A percentile compares a stretch with the other conserved stretches of the same genome.
phyloP scores from a whole-genome alignment of 92 coral and sea anemone species.

The Zoanthus gigantus region DNA sequence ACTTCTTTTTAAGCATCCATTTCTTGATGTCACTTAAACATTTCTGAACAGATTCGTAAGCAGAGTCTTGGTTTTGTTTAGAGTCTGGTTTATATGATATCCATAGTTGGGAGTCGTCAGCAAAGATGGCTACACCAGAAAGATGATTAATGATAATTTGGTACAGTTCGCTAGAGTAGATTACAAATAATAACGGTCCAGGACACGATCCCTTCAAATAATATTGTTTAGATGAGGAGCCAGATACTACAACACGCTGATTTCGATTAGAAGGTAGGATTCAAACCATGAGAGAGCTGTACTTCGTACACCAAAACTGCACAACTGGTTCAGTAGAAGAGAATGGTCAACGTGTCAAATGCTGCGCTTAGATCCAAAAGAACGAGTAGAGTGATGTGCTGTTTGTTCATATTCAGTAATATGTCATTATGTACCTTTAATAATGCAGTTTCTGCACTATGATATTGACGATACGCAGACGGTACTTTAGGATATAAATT shows the following conservation, averaged over 20 bases:
- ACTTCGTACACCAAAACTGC: neutral
- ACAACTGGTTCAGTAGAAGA: neutral
- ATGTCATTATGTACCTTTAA: no score
- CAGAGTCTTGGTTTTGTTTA: conserved; percentile 2
- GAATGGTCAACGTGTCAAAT: no score
- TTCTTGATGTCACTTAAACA: neutral
- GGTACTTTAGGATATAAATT: no score
- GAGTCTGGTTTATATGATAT: neutral
- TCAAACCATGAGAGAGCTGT: neutral
- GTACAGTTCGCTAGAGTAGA: no score
- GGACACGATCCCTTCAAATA: neutral
- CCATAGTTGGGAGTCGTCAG: neutral
- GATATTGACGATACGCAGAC: no score
- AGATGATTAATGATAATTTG: no score
- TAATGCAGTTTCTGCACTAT: no score
- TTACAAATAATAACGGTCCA: neutral
- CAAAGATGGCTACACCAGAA: no score
- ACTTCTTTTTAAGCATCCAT: neutral
- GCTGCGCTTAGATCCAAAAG: no score
- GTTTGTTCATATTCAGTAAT: no score
- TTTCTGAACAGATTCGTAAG: conserved; percentile 5
- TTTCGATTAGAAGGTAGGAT: neutral
- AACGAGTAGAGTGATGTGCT: no score
- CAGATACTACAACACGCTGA: neutral
- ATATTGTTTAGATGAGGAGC: neutral